Evolutionary conservation across 2,888 invertebrate species (phyloP).

Genomic region (Odontocolon sp.): DNA sequence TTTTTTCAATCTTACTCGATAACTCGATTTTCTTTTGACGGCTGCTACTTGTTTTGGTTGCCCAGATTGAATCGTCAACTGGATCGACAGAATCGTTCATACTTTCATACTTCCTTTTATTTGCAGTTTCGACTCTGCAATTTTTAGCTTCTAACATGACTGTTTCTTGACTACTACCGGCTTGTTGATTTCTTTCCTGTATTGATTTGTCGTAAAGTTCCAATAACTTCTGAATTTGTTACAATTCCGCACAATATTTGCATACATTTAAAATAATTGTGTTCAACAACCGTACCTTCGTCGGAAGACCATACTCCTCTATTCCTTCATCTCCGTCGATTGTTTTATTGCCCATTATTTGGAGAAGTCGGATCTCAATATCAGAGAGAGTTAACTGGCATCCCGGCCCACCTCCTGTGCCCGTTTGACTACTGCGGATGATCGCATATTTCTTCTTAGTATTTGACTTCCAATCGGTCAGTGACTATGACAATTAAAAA

Average conservation of each 20-base stretch:
- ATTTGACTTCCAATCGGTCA: constrained; percentile 12
- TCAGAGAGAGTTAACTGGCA: background rate
- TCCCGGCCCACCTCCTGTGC: constrained; percentile 2
- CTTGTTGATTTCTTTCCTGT: no score
- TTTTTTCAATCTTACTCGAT: background rate
- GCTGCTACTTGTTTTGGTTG: no score
- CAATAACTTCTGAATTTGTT: background rate
- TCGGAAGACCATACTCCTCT: background rate
- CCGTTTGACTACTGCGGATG: background rate
- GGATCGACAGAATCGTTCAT: no score
- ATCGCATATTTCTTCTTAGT: constrained; percentile 9
- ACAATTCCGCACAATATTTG: background rate
- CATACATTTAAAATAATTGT: background rate
- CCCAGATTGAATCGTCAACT: no score
- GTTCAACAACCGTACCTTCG: background rate
- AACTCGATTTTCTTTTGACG: background rate
- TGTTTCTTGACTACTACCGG: no score
- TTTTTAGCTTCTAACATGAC: no score
- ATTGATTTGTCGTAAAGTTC: no score
- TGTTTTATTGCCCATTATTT: constrained; percentile 1
- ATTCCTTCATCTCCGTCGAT: background rate
- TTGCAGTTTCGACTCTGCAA: no score
- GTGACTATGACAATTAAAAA: background rate
- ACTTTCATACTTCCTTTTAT: no score
- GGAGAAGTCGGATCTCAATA: constrained; percentile 6